phyloP scores from a whole-genome alignment of 2,797 vertebrate genomes.

The Centroberyx gerrardi region DNA sequence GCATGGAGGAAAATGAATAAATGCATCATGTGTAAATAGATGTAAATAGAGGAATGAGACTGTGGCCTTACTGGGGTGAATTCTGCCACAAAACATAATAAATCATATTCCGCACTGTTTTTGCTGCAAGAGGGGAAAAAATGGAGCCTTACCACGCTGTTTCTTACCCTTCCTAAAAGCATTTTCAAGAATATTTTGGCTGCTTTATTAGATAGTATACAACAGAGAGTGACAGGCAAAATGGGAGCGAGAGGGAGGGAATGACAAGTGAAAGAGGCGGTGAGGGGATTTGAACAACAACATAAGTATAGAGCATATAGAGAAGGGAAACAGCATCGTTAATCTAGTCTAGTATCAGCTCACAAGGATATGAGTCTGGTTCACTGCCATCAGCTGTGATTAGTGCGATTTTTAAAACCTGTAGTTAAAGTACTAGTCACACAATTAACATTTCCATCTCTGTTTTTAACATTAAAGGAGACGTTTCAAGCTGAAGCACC shows the following conservation, averaged over 20 bases:
- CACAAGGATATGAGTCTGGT: too few relatives aligned
- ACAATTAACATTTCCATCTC: too few relatives aligned
- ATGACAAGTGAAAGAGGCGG: background rate
- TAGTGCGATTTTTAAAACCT: too few relatives aligned
- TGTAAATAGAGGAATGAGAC: conserved; percentile 40
- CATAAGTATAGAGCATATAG: too few relatives aligned
- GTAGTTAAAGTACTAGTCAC: too few relatives aligned
- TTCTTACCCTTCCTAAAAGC: background rate
- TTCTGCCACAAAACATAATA: conserved; percentile 9
- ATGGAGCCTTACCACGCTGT: background rate
- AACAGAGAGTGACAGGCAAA: too few relatives aligned
- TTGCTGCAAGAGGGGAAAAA: conserved; percentile 20
- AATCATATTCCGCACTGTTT: conserved; percentile 3
- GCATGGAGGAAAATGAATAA: conserved; percentile 67
- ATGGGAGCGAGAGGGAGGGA: background rate
- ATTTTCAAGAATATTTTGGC: background rate
- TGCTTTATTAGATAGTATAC: too few relatives aligned
- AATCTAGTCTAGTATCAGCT: too few relatives aligned
- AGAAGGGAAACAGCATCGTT: too few relatives aligned
- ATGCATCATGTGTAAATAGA: conserved; percentile 36
- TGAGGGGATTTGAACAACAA: background rate
- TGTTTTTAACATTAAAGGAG: too few relatives aligned
- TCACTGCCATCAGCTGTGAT: too few relatives aligned
- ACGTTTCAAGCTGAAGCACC: too few relatives aligned
- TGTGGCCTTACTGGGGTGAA: conserved; percentile 7